These are phyloP conservation scores for Mystacides longicornis DNA, from an alignment of 2,888 invertebrate species.

Conservation along the genomic window DNA sequence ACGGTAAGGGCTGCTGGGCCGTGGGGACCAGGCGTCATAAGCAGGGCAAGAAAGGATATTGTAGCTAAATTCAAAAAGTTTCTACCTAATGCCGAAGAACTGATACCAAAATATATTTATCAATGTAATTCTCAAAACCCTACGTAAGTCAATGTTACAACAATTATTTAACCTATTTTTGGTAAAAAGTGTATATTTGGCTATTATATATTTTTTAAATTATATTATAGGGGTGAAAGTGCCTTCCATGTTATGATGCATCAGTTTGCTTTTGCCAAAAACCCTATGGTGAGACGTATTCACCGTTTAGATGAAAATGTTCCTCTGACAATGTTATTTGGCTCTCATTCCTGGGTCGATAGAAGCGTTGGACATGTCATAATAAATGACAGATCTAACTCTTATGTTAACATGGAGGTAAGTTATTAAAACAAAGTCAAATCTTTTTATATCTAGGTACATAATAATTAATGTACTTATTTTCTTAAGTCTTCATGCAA, in stretches of 20 bases:
- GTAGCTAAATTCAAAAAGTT: constrained; percentile 61
- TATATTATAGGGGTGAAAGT: constrained; percentile 59
- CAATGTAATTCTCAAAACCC: constrained; percentile 81
- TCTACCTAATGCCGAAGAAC: constrained; percentile 48
- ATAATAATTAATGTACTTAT: no score
- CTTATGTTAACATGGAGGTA: constrained; percentile 66
- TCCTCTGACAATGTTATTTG: constrained; percentile 74
- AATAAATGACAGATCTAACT: constrained; percentile 52
- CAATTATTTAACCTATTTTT: no score
- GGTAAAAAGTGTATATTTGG: no score
- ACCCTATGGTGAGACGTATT: constrained; percentile 73
- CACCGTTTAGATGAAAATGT: constrained; percentile 54
- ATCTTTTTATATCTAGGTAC: no score
- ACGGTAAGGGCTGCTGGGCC: constrained; percentile 70
- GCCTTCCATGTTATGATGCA: constrained; percentile 76
- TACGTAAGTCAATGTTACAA: constrained; percentile 53
- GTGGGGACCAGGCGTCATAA: constrained; percentile 69
- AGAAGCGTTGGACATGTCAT: constrained; percentile 64
- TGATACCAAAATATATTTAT: constrained; percentile 74
- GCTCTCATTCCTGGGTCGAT: constrained; percentile 81
- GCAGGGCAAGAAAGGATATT: constrained; percentile 70
- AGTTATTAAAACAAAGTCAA: no score
- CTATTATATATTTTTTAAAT: not conserved
- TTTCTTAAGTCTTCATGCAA: no score
- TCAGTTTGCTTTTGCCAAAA: constrained; percentile 79